Evolutionary conservation across 2,113 vertebrate species (phyloP), one percentile per base, ranked within the genome.

Genomic region (Stigmatopora nigra): DNA sequence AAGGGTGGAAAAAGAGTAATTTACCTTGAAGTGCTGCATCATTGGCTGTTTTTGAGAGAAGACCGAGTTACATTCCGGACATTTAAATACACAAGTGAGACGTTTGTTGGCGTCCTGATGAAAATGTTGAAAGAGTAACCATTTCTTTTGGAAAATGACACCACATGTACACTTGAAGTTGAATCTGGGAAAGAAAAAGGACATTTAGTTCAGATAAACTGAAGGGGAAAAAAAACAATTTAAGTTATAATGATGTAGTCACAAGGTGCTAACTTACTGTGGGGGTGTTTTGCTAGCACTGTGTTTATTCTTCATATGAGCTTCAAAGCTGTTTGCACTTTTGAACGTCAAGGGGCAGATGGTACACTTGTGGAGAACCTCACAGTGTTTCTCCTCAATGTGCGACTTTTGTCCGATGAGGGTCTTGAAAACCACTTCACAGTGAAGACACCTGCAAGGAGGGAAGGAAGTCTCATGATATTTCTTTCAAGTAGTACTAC

Each of bases 91-190:
- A 63, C 90, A 92, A 16, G 92, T 92, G 53, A 93, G 83, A 16
- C 92, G 76, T 78, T 91, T 91, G 76, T 73, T 91, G 85, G 87
- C 85, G n/a, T 93, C 92, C 81, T 97, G 92, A 73, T 94, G 91
- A 76, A 98, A 96, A 86, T 98, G 96, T 70, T 97, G 93, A 72
- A 93, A 91, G 13, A 98, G 87, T 63, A 93, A 88, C 78, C 91
- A 91, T 80, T 95, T 97, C 84, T 93, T 96, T 87, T 97, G 94
- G 85, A 98, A 98, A 71, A 98, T 85, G 0, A 90, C 93, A 85
- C 95, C 93, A 4, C 96, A 98, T 38, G 94, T 95, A 74, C 96
- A 98, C 90, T 96, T 96, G 80, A 94, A 96, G 82, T 96, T 94
- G 83, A 95, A 86, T 87, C 96, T 98, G 86, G 35, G 88, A 82